Evolutionary conservation across 2,797 vertebrate genomes (phyloP).

Genomic region (Pempheris klunzingeri): DNA sequence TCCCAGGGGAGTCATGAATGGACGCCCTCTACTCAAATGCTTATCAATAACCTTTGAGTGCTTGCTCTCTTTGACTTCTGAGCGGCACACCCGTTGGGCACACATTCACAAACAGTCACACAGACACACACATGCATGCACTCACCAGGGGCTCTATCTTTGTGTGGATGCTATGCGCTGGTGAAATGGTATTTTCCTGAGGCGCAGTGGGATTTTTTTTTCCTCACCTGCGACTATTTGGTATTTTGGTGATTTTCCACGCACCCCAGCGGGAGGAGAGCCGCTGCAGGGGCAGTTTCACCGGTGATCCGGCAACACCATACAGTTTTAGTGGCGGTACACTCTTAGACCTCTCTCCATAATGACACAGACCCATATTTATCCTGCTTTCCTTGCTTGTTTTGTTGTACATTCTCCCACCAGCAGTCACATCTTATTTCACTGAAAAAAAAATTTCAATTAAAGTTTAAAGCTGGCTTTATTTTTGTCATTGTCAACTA

Average conservation of each 20-base stretch:
- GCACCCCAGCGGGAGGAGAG: conserved; percentile 38
- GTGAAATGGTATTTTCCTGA: conserved; percentile 63
- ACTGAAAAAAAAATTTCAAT: not conserved
- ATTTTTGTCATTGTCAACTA: conserved; percentile 20
- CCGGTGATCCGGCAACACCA: conserved; percentile 40
- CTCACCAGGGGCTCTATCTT: conserved; percentile 59
- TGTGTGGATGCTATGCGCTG: conserved; percentile 40
- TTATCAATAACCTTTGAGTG: conserved; percentile 89
- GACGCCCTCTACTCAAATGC: conserved; percentile 86
- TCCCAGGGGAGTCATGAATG: conserved; percentile 84
- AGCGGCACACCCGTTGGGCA: conserved; percentile 72
- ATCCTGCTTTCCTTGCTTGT: not conserved
- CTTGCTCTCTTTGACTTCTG: conserved; percentile 81
- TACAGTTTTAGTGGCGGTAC: conserved; percentile 27
- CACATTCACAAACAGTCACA: conserved; percentile 60
- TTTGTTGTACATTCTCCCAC: conserved; percentile 6
- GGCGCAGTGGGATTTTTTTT: conserved; percentile 49
- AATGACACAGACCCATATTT: conserved; percentile 2
- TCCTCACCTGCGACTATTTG: conserved; percentile 44
- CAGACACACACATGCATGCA: conserved; percentile 32
- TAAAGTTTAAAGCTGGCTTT: not conserved
- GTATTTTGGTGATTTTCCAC: conserved; percentile 47
- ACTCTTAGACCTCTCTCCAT: conserved; percentile 10
- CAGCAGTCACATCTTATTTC: conserved; percentile 2
- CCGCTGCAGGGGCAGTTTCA: conserved; percentile 20